Conservation (phyloP, 2,888 invertebrate genomes). For the Chydorus sphaericus region DNA sequence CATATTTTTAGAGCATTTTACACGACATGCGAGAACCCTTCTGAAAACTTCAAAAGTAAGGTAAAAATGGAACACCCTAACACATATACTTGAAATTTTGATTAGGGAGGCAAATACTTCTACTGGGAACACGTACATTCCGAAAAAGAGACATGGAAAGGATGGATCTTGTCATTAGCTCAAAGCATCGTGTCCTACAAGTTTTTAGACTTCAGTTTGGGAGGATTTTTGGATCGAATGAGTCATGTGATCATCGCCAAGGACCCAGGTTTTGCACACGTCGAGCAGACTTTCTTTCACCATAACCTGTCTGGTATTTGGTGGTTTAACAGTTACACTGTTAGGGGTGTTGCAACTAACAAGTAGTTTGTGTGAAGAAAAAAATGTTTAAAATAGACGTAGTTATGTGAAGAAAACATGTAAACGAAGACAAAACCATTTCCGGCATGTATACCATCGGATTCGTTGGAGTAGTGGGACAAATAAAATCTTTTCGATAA, state of each 20-base stretch:
- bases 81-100: no score
- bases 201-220: slow-evolving; percentile 23
- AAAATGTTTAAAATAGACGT: no score
- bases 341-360: neutral
- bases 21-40: no score
- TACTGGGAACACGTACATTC: slow-evolving; percentile 25
- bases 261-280: slow-evolving; percentile 19
- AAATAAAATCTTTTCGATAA: no score
- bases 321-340: neutral
- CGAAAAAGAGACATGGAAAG: slow-evolving; percentile 16
- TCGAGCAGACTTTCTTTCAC: slow-evolving; percentile 20
- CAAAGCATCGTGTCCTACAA: slow-evolving; percentile 22
- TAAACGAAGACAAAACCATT: no score
- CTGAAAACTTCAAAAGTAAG: no score
- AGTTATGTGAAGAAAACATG: no score
- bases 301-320: no score
- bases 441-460: no score
- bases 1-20: neutral
- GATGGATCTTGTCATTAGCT: slow-evolving; percentile 17
- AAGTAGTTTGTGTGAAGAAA: no score
- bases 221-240: slow-evolving; percentile 22
- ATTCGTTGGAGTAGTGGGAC: no score
- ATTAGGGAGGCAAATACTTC: slow-evolving; percentile 24
- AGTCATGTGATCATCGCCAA: slow-evolving; percentile 19
- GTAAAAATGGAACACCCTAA: no score